These are phyloP conservation scores for Eurois occulta DNA, from an alignment of 2,888 invertebrate genomes.

Conservation along the genomic window DNA sequence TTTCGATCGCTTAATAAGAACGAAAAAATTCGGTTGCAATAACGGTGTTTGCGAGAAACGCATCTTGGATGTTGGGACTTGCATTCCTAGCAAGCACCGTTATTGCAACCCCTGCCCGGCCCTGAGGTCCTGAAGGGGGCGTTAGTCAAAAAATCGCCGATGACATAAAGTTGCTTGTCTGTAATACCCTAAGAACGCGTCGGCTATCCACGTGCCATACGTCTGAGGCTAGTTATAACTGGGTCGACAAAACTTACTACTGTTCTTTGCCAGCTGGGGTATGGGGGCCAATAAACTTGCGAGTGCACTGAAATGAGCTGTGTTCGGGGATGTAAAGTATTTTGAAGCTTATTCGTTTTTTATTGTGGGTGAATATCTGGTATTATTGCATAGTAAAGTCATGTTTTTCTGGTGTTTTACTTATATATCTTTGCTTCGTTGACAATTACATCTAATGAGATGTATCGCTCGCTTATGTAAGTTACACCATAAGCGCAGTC, in stretches of 20 bases:
- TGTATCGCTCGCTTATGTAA: too few species aligned
- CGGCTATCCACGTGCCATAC: slow-evolving; percentile 53
- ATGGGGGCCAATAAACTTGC: slow-evolving; percentile 43
- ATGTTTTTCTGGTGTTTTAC: too few species aligned
- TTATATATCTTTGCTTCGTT: too few species aligned
- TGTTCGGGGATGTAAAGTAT: slow-evolving; percentile 36
- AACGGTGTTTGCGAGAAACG: too few species aligned
- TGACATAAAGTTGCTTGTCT: slow-evolving; percentile 3
- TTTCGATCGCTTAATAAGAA: too few species aligned
- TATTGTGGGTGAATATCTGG: not conserved
- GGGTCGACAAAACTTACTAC: slow-evolving; percentile 62
- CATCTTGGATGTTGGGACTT: too few species aligned
- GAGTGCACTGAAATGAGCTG: slow-evolving; percentile 41
- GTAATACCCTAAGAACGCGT: slow-evolving; percentile 17
- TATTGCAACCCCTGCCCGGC: too few species aligned
- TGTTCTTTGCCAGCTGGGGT: slow-evolving; percentile 59
- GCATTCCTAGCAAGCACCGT: too few species aligned
- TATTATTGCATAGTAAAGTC: not conserved
- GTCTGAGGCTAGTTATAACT: slow-evolving; percentile 57
- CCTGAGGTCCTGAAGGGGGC: not conserved
- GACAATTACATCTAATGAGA: too few species aligned
- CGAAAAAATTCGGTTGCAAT: too few species aligned
- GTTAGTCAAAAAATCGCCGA: not conserved
- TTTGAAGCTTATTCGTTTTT: slow-evolving; percentile 36
- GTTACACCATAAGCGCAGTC: too few species aligned